A percentile compares a stretch with the other conserved stretches of the same genome.
These are phyloP conservation scores for Orycteropus afer DNA, from an alignment of 2,113 vertebrate genomes.

Conservation along the genomic window DNA sequence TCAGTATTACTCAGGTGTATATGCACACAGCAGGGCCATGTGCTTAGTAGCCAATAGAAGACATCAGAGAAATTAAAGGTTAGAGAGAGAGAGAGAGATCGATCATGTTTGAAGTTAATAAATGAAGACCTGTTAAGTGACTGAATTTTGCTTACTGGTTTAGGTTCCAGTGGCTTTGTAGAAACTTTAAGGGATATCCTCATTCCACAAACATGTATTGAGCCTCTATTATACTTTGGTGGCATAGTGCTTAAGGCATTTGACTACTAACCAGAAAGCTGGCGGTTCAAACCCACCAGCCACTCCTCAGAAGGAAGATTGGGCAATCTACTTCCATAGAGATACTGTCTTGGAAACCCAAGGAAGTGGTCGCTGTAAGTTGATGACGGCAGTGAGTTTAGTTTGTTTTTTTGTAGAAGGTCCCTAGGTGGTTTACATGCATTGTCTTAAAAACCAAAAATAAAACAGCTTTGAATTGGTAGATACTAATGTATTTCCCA, in stretches of 20 bases:
- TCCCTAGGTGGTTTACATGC: not conserved
- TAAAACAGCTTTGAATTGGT: not conserved
- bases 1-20: not conserved
- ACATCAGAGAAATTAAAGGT: not conserved
- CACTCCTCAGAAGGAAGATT: too few species aligned
- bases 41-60: not conserved
- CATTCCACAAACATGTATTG: not conserved
- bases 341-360: too few species aligned
- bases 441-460: not conserved
- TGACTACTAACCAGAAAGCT: too few species aligned
- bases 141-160: not conserved
- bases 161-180: not conserved
- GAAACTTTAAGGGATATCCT: not conserved
- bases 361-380: too few species aligned
- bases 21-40: not conserved
- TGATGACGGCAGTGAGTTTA: too few species aligned
- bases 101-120: not conserved
- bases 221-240: not conserved
- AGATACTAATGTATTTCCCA: not conserved
- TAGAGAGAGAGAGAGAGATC: not conserved
- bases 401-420: not conserved
- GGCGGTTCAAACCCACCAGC: too few species aligned
- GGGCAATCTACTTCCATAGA: too few species aligned
- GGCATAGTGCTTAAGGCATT: too few species aligned
- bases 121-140: not conserved